Evolutionary conservation across 2,888 invertebrate genomes (phyloP).

Genomic region (Adela reaumurella): DNA sequence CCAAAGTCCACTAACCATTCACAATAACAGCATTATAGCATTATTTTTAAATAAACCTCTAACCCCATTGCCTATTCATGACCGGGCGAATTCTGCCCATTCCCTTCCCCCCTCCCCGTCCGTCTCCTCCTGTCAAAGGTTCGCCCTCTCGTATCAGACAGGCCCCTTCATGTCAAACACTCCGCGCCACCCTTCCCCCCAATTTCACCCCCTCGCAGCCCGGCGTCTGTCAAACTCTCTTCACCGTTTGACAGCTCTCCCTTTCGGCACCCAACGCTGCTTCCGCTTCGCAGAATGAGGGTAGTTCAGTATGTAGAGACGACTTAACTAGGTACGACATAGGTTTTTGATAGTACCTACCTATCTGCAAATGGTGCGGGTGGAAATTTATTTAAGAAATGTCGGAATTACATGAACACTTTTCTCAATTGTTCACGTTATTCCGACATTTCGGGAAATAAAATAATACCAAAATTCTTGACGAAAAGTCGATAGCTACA

Average conservation of each 20-base stretch:
- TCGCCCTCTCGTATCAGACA: conserved; percentile 49
- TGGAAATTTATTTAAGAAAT: too few relatives aligned
- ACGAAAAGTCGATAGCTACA: too few relatives aligned
- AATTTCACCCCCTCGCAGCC: conserved; percentile 15
- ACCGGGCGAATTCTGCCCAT: conserved; percentile 50
- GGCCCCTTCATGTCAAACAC: conserved; percentile 58
- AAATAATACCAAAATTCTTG: too few relatives aligned
- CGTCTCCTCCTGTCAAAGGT: conserved; percentile 24
- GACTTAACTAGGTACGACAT: too few relatives aligned
- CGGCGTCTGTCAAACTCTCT: conserved; percentile 58
- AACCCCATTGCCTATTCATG: conserved; percentile 56
- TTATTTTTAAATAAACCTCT: conserved; percentile 53
- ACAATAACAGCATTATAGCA: conserved; percentile 26
- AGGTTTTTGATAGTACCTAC: too few relatives aligned
- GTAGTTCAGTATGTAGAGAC: too few relatives aligned
- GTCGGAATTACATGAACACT: too few relatives aligned
- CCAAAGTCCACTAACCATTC: conserved; percentile 43
- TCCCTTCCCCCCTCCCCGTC: conserved; percentile 31
- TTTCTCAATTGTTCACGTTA: too few relatives aligned
- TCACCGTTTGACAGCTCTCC: conserved; percentile 48
- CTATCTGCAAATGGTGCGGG: too few relatives aligned
- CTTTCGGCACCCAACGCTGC: background rate
- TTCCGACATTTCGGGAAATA: too few relatives aligned
- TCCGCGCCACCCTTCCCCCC: conserved; percentile 23
- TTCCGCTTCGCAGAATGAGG: background rate